These are phyloP conservation scores for Pharmacophagus antenor DNA, from an alignment of 2,888 invertebrate genomes.

Conservation along the genomic window DNA sequence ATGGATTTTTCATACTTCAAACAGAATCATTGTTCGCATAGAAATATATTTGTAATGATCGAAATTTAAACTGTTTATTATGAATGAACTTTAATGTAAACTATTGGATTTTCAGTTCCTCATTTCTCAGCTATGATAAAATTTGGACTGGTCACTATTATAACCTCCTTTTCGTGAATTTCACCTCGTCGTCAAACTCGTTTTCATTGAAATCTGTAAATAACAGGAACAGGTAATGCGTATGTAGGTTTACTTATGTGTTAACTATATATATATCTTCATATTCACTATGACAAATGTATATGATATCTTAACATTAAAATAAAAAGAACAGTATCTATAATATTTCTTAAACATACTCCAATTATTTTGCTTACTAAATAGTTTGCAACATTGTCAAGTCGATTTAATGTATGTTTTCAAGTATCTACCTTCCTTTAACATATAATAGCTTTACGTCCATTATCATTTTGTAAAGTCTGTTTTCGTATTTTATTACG, in stretches of 20 bases:
- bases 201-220: conserved; percentile 23
- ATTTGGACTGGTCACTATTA: not conserved
- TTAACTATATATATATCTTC: conserved; percentile 8
- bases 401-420: not conserved
- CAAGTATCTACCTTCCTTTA: conserved; percentile 3
- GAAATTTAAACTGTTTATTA: not conserved
- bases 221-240: conserved; percentile 24
- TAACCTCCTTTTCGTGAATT: conserved; percentile 1
- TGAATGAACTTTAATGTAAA: not conserved
- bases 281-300: not conserved
- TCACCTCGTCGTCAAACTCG: conserved; percentile 17
- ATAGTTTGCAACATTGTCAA: not conserved
- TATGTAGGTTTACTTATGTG: conserved; percentile 11
- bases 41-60: not conserved
- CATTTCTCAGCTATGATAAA: not conserved
- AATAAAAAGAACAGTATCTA: too few species aligned
- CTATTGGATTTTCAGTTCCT: not conserved
- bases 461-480: not conserved
- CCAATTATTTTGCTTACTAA: too few species aligned
- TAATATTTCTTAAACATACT: too few species aligned
- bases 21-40: not conserved
- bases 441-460: conserved; percentile 39
- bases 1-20: too few species aligned
- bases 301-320: too few species aligned
- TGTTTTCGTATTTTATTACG: conserved; percentile 8